Percentiles rank a stretch among this genome's conserved stretches.
Evolutionary conservation across 2,888 invertebrate species (phyloP).

Genomic region (Melinaea menophilus): DNA sequence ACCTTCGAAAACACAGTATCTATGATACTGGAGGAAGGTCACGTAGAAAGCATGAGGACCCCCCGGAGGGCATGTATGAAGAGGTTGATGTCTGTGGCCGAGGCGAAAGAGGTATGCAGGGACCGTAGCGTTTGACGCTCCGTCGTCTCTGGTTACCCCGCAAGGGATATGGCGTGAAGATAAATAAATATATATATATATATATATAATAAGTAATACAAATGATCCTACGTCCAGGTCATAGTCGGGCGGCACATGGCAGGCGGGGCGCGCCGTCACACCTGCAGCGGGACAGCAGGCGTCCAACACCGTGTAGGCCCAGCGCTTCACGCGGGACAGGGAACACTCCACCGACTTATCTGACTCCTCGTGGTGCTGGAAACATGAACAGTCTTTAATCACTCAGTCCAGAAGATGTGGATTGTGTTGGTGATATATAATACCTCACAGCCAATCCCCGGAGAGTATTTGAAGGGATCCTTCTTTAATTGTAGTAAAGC

Average conservation of each 20-base stretch:
- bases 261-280: conserved; percentile 36
- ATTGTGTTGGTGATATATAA: conserved; percentile 10
- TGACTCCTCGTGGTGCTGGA: conserved; percentile 50
- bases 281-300: conserved; percentile 52
- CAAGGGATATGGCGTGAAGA: no score
- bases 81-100: no score
- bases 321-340: conserved; percentile 51
- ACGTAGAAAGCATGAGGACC: no score
- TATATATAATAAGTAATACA: no score
- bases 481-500: conserved; percentile 51
- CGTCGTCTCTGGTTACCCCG: no score
- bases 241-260: conserved; percentile 42
- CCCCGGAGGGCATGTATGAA: no score
- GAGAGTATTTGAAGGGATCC: conserved; percentile 58
- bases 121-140: no score
- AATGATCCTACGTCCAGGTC: conserved; percentile 48
- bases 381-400: neutral
- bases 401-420: no score
- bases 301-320: conserved; percentile 61
- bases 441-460: conserved; percentile 55
- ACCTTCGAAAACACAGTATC: no score
- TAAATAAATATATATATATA: no score
- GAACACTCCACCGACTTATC: conserved; percentile 53
- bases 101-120: no score
- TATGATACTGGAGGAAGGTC: no score